These are phyloP conservation scores for Cepaea hortensis DNA, from an alignment of 2,888 invertebrate species.

Conservation along the genomic window DNA sequence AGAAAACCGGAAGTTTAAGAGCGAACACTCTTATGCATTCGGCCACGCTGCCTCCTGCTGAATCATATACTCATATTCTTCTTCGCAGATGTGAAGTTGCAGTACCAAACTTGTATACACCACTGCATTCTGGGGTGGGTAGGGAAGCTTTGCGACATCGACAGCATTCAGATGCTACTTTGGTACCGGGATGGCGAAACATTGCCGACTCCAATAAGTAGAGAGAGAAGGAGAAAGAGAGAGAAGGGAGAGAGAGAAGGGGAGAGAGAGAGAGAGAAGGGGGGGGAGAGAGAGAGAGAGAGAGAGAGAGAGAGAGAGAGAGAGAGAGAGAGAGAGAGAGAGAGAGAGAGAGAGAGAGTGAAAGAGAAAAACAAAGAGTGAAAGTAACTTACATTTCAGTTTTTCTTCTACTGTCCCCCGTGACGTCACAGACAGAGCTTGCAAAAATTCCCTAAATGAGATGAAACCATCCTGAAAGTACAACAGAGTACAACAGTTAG, in stretches of 20 bases:
- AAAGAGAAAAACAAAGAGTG: not conserved
- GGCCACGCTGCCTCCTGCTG: too few species aligned
- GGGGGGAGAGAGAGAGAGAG: not conserved
- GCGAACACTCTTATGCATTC: too few species aligned
- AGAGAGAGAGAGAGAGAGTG: not conserved
- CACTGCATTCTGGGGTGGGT: too few species aligned
- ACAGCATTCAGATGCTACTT: too few species aligned
- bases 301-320: not conserved
- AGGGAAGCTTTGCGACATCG: too few species aligned
- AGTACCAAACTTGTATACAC: too few species aligned
- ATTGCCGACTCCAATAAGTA: not conserved
- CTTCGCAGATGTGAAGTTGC: too few species aligned
- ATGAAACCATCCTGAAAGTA: conserved; percentile 93
- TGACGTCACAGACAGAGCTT: conserved; percentile 98
- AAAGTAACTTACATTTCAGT: conserved; percentile 87
- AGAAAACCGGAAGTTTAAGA: too few species aligned
- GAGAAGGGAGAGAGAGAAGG: conserved; percentile 18
- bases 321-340: conserved; percentile 1
- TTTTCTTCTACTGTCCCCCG: conserved; percentile 98
- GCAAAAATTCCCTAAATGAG: conserved; percentile 99
- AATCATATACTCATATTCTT: too few species aligned
- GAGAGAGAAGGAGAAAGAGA: not conserved
- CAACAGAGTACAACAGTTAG: not conserved
- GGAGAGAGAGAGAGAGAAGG: conserved; percentile 13
- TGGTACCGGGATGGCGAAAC: too few species aligned